Evolutionary conservation across 1,140 invertebrate species (phyloP), one percentile per base, ranked within the genome.

Genomic region (Orchesella cincta): DNA sequence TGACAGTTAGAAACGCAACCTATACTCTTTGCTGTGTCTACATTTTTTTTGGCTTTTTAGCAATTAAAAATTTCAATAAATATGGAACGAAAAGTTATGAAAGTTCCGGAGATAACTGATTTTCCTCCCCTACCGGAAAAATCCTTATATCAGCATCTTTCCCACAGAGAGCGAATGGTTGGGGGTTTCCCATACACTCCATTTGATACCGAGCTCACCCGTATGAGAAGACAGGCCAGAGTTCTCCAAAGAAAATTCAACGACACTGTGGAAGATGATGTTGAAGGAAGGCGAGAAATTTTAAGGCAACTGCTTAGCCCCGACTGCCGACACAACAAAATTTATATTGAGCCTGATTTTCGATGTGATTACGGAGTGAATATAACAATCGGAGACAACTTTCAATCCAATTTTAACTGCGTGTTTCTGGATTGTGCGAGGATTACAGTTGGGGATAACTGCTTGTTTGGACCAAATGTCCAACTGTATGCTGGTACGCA

Each of bases 351-450:
- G 28, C 76, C 80, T 0, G 23, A 26, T 23, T 81, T 81, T 29
- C 52, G 74, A 5, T 54, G 23, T 39, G 80, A 79, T 33, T 81
- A 81, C 34, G 80, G 80, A 0, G 57, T 23, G 23, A 79, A 79
- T 67, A 79, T 81, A 18, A 81, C 36, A 0, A n/a, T 74, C 3
- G 83, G 79, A 14, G 77, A 83, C 2, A 80, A 80, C 52, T 73
- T 76, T 16, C 81, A 74, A 31, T 52, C 78, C 51, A 83, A 83
- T 72, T 81, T 80, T 54, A 79, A 82, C 39, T 83, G 79, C 54
- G 54, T 79, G 20, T 67, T 81, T 35, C 73, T 83, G 20, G 82
- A 83, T 72, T 73, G 51, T 12, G 74, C 64, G 62, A 72, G 76
- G 36, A 54, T 83, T 1, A 76, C 20, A 28, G 80, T 83, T 52